Base-by-base conservation (phyloP, 2,797 vertebrate genomes). In the Gadopsis bispinosus region DNA sequence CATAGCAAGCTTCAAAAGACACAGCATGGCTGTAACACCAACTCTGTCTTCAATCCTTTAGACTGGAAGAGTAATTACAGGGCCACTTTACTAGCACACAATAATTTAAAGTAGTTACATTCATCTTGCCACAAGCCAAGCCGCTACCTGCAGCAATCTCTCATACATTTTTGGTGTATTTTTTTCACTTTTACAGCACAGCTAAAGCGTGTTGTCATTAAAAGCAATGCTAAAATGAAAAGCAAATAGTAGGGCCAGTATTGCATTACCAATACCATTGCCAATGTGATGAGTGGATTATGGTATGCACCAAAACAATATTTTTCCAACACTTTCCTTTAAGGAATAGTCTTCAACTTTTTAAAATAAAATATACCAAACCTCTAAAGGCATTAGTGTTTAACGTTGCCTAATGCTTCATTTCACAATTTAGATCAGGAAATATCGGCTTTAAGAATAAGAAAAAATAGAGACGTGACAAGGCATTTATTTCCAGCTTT, bases 101-200 rank as follows among this genome's bases (percentile, higher is more conserved):
- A 76, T 71, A 84, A 80, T 87, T 81, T 54, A 53, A 77, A 89
- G 85, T 60, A 45, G 77, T 65, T 58, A 71, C 82, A 90, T 87
- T 79, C 59, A 77, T 92, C 81, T 79, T 71, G 20, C 17, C 5
- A 80, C 59, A 81, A 83, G 89, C 80, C 87, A 73, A 83, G 83
- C 76, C 67, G 51, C 75, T 75, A 70, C 62, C 47, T 80, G 79
- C 68, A 79, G 39, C 68, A 55, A 61, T 22, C 37, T 39, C 10
- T 39, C 37, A 39, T 39, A 39, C 37, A 45, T 22, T 33, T 58
- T 45, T 29, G 9, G 19, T 69, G 13, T 1, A 22, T 33, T 6
- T 81, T 64, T 50, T 14, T 56, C 19, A 55, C 16, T 59, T 68
- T 8, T 7, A 35, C 10, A 2, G 7, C 11, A 59, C 10, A 69